phyloP scores from a whole-genome alignment of 2,797 vertebrate species.

The Neomorphus geoffroyi region DNA sequence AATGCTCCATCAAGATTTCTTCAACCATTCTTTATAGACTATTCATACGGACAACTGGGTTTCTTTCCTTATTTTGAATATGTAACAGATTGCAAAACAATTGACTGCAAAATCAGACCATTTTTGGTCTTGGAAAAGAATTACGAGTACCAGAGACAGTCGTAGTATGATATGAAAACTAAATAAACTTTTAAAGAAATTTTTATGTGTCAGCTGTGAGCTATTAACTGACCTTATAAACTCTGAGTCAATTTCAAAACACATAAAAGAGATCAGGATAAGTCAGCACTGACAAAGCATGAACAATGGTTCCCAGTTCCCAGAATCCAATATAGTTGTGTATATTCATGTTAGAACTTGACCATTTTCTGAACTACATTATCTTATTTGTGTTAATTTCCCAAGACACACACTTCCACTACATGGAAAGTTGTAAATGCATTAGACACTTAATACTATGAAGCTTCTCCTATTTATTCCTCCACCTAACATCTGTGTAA shows the following conservation, averaged over 20 bases:
- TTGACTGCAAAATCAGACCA: neutral
- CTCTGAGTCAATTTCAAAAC: neutral
- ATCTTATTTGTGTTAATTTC: neutral
- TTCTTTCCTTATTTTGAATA: neutral
- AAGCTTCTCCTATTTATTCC: neutral
- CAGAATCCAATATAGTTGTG: neutral
- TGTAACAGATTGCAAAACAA: neutral
- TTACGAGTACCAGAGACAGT: neutral
- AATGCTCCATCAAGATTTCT: neutral
- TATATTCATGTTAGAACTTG: neutral
- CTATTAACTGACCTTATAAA: neutral
- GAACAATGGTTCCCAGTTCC: neutral
- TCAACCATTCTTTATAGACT: neutral
- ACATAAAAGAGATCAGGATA: neutral
- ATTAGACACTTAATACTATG: neutral
- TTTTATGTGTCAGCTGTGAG: neutral
- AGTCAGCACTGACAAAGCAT: neutral
- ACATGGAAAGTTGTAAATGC: neutral
- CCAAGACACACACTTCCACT: neutral
- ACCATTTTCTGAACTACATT: neutral
- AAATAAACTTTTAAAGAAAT: neutral
- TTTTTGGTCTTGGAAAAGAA: neutral
- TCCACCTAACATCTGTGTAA: neutral
- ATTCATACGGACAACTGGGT: neutral
- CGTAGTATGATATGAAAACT: neutral